These are phyloP conservation scores for Ptyas mucosa DNA, from an alignment of 2,113 vertebrate species.

Conservation along the genomic window DNA sequence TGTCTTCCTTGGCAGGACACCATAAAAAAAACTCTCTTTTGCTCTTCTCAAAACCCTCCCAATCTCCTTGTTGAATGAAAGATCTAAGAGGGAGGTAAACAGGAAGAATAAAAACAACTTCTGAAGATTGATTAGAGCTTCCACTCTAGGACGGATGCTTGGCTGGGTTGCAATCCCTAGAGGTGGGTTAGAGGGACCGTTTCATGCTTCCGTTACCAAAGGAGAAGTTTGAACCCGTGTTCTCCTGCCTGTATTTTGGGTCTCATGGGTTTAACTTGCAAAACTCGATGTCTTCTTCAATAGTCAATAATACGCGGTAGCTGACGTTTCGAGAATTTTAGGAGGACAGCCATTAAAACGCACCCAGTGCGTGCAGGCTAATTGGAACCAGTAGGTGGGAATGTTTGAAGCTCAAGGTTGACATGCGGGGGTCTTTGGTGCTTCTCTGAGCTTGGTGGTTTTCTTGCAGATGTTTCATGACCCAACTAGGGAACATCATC, in stretches of 20 bases:
- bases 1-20: neutral
- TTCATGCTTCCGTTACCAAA: too few relatives aligned
- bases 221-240: neutral
- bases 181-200: neutral
- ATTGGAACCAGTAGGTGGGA: neutral
- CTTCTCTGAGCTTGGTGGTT: too few relatives aligned
- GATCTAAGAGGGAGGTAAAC: neutral
- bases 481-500: too few relatives aligned
- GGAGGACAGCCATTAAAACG: neutral
- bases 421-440: too few relatives aligned
- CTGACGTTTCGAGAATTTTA: neutral
- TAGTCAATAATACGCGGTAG: neutral
- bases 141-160: neutral
- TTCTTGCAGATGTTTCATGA: too few relatives aligned
- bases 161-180: neutral
- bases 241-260: neutral
- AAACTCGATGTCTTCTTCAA: too few relatives aligned
- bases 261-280: neutral
- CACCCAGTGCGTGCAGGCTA: rapidly evolving
- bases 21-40: too few relatives aligned
- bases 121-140: neutral
- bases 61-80: neutral
- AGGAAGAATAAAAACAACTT: neutral
- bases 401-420: too few relatives aligned
- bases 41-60: neutral